These are phyloP conservation scores for Leptogaster cylindrica DNA, from an alignment of 2,888 invertebrate genomes.

Conservation along the genomic window DNA sequence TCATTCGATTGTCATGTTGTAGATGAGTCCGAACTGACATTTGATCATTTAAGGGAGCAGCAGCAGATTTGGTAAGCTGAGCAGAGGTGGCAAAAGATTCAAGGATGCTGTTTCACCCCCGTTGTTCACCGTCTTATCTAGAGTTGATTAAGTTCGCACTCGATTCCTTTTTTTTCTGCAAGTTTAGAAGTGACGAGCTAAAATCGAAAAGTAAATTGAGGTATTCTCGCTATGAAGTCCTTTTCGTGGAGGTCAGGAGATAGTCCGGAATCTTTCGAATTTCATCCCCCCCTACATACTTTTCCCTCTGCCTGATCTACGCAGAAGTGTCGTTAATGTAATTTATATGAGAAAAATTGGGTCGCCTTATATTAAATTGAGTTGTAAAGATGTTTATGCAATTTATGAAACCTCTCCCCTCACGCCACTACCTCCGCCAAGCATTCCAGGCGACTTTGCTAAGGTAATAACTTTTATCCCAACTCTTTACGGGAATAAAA, in stretches of 20 bases:
- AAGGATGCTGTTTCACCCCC: not conserved
- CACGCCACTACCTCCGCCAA: not conserved
- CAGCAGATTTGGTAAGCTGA: not conserved
- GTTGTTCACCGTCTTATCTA: not conserved
- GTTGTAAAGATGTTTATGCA: conserved; percentile 48
- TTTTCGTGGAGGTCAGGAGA: no score
- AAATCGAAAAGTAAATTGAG: no score
- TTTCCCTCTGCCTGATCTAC: conserved; percentile 29
- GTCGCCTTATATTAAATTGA: conserved; percentile 47
- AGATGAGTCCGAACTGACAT: conserved; percentile 21
- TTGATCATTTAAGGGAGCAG: conserved; percentile 17
- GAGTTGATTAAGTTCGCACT: not conserved
- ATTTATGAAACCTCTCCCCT: conserved; percentile 43
- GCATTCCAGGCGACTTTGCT: conserved; percentile 17
- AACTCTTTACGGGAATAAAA: not conserved
- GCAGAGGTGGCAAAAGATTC: not conserved
- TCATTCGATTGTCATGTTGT: conserved; percentile 33
- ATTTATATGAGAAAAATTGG: conserved; percentile 49
- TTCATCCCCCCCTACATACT: not conserved
- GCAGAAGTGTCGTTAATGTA: conserved; percentile 46
- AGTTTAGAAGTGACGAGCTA: no score
- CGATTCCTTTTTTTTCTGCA: not conserved
- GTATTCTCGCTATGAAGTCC: conserved; percentile 10
- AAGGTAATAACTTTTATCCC: conserved; percentile 25
- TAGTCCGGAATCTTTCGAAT: not conserved